Evolutionary conservation across 2,797 vertebrate genomes (phyloP), one percentile per base, ranked within the genome.

Genomic region (Threskiornis aethiopicus): DNA sequence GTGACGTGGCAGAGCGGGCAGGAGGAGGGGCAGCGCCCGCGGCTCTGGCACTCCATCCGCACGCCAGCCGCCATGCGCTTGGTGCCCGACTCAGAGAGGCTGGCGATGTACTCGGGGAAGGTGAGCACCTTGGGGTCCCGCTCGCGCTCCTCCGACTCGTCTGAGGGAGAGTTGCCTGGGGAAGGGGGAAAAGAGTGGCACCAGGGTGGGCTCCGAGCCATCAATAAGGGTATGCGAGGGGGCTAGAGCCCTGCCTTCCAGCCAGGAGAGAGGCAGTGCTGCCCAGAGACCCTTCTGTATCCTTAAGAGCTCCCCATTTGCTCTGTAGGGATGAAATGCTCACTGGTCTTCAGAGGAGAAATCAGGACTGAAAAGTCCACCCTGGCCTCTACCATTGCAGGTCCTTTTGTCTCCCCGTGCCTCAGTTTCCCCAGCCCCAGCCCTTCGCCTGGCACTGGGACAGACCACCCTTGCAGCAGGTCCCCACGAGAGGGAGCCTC

Each of bases 71-170:
- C 99, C 99, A 99, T 97, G 59, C 99, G 99, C 97, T 99, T 99
- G 73, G 99, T 99, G 33, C 99, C 99, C 0, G 99, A 99, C 98
- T 99, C 99, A 0, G 99, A 98, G 82, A 99, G 98, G 94, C 99
- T 99, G 97, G 98, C 98, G 1, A 99, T 98, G 93, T 99, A 99
- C 3, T 99, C 99, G 0, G 99, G 99, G 97, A 99, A 99, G 1
- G 99, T 99, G 70, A 99, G 98, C 11, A 99, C 99, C 88, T 99
- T 98, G n/a, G 99, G 98, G 97, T 99, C 99, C 97, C 99, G 98
- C 94, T 99, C 99, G 1, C 98, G 98, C 93, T 99, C 99, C 95
- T 99, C 99, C 0, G 99, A 99, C 97, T 99, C 99, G 6, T 99
- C 99, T 0, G 99, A 99, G 5, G 99, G 99, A 1, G 99, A 99